These are phyloP conservation scores for Erebia epiphron DNA, from an alignment of 2,888 invertebrate species.

Conservation along the genomic window DNA sequence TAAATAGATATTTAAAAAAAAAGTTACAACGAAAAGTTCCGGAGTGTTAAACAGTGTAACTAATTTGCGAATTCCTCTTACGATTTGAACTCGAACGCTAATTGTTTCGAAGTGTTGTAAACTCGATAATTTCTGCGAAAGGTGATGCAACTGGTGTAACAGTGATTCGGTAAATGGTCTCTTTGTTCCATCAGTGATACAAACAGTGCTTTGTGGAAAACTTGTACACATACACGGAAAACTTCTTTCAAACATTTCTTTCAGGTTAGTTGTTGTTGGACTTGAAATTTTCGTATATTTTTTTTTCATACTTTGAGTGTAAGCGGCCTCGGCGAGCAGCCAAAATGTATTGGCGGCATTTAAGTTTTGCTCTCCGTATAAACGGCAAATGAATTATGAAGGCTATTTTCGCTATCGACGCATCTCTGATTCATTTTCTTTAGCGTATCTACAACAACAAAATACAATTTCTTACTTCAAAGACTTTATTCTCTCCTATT, in stretches of 20 bases:
- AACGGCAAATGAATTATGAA: conserved; percentile 52
- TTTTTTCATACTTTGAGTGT: conserved; percentile 30
- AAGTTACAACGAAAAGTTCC: conserved; percentile 2
- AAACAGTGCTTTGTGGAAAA: conserved; percentile 61
- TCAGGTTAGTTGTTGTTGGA: conserved; percentile 37
- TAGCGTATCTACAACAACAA: too few species aligned
- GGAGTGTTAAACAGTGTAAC: conserved; percentile 13
- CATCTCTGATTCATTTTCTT: conserved; percentile 12
- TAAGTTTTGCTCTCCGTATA: conserved; percentile 58
- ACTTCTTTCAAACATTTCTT: neutral
- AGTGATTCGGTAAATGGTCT: conserved; percentile 56
- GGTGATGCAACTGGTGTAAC: conserved; percentile 62
- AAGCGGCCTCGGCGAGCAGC: conserved; percentile 58
- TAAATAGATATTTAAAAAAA: neutral
- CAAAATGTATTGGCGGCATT: conserved; percentile 72
- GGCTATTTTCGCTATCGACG: conserved; percentile 56
- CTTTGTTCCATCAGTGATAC: conserved; percentile 61
- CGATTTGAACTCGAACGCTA: conserved; percentile 40
- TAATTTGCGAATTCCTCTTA: conserved; percentile 49
- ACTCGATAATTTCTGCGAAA: conserved; percentile 64
- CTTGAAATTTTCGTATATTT: conserved; percentile 47
- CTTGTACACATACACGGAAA: neutral
- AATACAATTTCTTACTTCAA: too few species aligned
- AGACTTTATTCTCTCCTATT: too few species aligned
- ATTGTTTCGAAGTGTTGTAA: conserved; percentile 30